A percentile compares a stretch with the other conserved stretches of the same genome.
Conservation (phyloP, 35 echinoderm and acorn worm species). For the Strongylocentrotus purpuratus region DNA sequence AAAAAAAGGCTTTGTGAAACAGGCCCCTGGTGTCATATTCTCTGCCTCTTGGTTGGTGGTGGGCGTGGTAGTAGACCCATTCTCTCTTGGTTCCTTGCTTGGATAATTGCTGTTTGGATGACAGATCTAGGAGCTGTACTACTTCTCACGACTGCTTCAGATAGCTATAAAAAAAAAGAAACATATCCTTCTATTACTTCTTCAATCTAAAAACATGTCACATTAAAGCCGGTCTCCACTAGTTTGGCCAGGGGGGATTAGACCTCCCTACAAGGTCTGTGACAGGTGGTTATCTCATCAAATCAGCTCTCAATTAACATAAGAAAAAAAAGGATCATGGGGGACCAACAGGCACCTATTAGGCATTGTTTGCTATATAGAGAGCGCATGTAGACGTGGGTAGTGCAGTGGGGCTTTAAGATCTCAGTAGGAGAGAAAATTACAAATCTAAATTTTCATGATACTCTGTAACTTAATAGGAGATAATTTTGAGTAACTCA, state of each 20-base stretch:
- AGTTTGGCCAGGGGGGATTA: too few species aligned
- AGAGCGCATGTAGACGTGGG: too few species aligned
- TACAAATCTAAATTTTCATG: not conserved
- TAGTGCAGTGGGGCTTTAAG: not conserved
- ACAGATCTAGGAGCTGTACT: not conserved
- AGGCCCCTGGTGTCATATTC: too few species aligned
- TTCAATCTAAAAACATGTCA: not conserved
- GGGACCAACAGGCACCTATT: too few species aligned
- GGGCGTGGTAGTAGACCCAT: not conserved
- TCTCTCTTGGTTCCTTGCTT: not conserved
- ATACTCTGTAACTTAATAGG: not conserved
- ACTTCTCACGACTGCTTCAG: not conserved
- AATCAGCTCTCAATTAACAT: too few species aligned
- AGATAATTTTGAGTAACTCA: not conserved
- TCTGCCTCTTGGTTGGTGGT: conserved; percentile 35
- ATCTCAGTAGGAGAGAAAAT: not conserved
- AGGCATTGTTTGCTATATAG: too few species aligned
- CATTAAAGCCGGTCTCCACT: not conserved
- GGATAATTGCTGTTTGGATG: not conserved
- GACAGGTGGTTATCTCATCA: not conserved
- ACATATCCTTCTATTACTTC: not conserved
- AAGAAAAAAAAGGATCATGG: too few species aligned
- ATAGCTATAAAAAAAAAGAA: not conserved
- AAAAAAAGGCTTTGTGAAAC: too few species aligned
- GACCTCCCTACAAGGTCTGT: too few species aligned